Conservation (phyloP, 1,140 invertebrate genomes). For the Eriocheir sinensis region DNA sequence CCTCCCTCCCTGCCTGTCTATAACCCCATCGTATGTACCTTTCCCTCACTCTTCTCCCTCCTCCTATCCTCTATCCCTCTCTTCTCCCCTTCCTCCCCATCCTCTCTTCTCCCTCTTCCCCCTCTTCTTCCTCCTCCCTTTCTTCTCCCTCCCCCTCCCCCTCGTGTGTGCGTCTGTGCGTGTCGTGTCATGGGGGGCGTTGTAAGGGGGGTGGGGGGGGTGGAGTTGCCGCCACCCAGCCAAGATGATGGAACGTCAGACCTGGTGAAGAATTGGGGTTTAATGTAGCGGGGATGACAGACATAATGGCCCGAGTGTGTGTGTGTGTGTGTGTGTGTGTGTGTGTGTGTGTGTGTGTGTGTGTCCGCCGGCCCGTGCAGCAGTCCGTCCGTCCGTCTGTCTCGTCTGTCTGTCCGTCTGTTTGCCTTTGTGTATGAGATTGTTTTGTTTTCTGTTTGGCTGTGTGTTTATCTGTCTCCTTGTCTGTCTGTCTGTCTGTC, state of each 20-base stretch:
- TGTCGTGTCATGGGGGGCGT: slow-evolving; percentile 41
- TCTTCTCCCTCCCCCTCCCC: not conserved
- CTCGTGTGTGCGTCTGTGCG: slow-evolving; percentile 17
- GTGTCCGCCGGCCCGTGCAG: no score
- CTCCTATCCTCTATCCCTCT: no score
- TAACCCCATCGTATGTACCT: no score
- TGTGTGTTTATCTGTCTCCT: not conserved
- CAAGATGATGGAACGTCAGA: slow-evolving; percentile 50
- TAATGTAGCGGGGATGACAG: slow-evolving; percentile 39
- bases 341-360: not conserved
- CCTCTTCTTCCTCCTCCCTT: not conserved
- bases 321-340: not conserved
- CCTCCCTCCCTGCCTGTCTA: not conserved
- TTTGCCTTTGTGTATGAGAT: no score
- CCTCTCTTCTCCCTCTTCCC: not conserved
- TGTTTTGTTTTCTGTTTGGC: no score
- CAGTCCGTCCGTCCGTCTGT: no score
- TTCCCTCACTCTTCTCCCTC: no score
- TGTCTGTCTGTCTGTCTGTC: not conserved
- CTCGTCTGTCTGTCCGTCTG: not conserved
- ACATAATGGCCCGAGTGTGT: not conserved
- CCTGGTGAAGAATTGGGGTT: slow-evolving; percentile 49
- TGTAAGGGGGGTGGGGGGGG: no score
- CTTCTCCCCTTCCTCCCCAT: no score
- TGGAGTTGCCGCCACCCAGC: slow-evolving; percentile 51